phyloP scores from a whole-genome alignment of 2,113 vertebrate genomes.

The Oncorhynchus nerka region DNA sequence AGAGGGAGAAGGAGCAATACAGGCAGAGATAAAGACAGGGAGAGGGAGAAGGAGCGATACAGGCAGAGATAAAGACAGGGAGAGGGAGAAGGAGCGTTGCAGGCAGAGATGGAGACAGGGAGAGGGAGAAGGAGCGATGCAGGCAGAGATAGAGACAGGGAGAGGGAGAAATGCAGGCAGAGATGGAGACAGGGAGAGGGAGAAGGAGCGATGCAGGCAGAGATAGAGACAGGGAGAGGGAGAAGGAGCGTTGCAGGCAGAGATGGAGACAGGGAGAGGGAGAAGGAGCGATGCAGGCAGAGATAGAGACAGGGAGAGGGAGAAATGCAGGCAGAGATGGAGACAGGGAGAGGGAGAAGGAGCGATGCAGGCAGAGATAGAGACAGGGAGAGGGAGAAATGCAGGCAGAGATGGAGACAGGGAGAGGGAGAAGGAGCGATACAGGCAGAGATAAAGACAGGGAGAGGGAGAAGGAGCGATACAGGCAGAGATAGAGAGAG shows the following conservation, averaged over 20 bases:
- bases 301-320: constrained; percentile 4
- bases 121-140: not conserved
- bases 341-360: constrained; percentile 6
- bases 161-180: not conserved
- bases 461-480: too few relatives aligned
- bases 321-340: not conserved
- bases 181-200: not conserved
- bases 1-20: not conserved
- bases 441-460: too few relatives aligned
- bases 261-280: constrained; percentile 4
- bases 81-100: not conserved
- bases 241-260: not conserved
- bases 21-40: constrained; percentile 5
- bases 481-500: too few relatives aligned
- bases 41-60: not conserved
- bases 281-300: not conserved
- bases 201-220: too few relatives aligned
- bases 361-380: not conserved
- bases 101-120: constrained; percentile 5
- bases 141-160: not conserved
- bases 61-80: constrained; percentile 5
- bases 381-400: not conserved
- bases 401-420: not conserved
- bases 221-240: not conserved
- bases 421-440: not conserved